Percentiles rank a stretch among this genome's conserved stretches.
Evolutionary conservation across 2,888 invertebrate species (phyloP).

Genomic region (Ceraclea dissimilis): DNA sequence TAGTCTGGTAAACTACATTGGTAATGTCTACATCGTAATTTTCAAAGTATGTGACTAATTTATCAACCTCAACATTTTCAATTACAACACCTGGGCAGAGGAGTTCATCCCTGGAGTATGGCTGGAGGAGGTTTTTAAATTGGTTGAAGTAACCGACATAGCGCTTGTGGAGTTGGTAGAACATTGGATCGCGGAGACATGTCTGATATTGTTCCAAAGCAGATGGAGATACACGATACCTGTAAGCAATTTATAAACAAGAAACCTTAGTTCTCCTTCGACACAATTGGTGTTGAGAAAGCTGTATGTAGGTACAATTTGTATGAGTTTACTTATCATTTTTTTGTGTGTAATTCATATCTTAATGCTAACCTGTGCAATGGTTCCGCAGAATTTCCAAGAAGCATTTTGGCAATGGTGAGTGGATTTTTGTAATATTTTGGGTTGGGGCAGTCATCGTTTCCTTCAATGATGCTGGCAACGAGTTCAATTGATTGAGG

Average conservation of each 20-base stretch:
- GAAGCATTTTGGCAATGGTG: slow-evolving; percentile 48
- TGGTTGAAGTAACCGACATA: slow-evolving; percentile 47
- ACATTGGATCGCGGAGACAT: slow-evolving; percentile 59
- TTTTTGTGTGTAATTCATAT: too few relatives aligned
- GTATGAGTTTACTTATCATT: too few relatives aligned
- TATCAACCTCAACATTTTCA: slow-evolving; percentile 55
- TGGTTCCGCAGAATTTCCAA: slow-evolving; percentile 43
- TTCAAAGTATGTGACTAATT: slow-evolving; percentile 63
- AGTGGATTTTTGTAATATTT: slow-evolving; percentile 53
- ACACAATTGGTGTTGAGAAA: not conserved
- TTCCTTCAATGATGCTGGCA: slow-evolving; percentile 58
- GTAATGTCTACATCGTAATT: slow-evolving; percentile 54
- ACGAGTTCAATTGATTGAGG: slow-evolving; percentile 46
- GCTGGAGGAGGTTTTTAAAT: slow-evolving; percentile 51
- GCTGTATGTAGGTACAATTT: not conserved
- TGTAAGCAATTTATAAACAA: slow-evolving; percentile 21
- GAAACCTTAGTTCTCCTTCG: not conserved
- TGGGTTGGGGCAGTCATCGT: slow-evolving; percentile 52
- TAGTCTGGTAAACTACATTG: slow-evolving; percentile 42
- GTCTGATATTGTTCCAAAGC: slow-evolving; percentile 59
- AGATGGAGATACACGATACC: slow-evolving; percentile 49
- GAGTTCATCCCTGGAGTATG: slow-evolving; percentile 56
- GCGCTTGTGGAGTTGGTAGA: slow-evolving; percentile 55
- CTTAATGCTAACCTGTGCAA: too few relatives aligned
- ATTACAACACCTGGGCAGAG: slow-evolving; percentile 53